Base-by-base conservation (phyloP, 2,113 vertebrate species). In the Toxostoma redivivum region DNA sequence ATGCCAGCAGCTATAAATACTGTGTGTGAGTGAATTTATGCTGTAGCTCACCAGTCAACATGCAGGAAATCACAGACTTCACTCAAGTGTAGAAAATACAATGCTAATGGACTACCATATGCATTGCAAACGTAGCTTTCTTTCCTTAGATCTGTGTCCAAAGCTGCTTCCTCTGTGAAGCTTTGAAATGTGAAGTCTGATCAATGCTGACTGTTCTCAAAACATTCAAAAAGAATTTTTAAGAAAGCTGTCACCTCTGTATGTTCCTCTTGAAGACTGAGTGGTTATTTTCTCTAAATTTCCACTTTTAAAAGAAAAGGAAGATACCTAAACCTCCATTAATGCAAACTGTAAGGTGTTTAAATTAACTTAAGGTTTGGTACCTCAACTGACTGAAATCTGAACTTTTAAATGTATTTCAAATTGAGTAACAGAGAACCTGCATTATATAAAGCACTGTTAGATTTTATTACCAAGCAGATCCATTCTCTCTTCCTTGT, bases 221-320 rank as follows among this genome's bases (percentile, higher is more conserved):
- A 92, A 94, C 45, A 90, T 88, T 92, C 88, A 96, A 95, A 97
- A 92, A 74, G 90, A 95, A 94, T 96, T 96, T 94, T 95, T 90
- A 97, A 95, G 92, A 91, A 86, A 88, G 56, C 86, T 95, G 94
- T 92, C 94, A 92, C 72, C 56, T 88, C 72, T 88, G 10, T 58
- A 51, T 92, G 60, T 81, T 96, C 31, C 38, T 33, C 40, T 91
- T 93, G 74, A 88, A 61, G 30, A 61, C 28, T 4, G 1, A 81
- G 50, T 35, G 66, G 65, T 85, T 95, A 65, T 91, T 95, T 95
- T 85, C 81, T 85, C 44, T 81, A 12, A 54, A 92, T 50, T 78
- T 80, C 50, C 58, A 88, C 56, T 82, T 37, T 74, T 86, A 56
- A 92, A 88, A 83, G 54, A 44, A 81, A 90, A 54, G 33, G 11